phyloP scores from a whole-genome alignment of 2,888 invertebrate genomes.

The Limnephilus marmoratus region DNA sequence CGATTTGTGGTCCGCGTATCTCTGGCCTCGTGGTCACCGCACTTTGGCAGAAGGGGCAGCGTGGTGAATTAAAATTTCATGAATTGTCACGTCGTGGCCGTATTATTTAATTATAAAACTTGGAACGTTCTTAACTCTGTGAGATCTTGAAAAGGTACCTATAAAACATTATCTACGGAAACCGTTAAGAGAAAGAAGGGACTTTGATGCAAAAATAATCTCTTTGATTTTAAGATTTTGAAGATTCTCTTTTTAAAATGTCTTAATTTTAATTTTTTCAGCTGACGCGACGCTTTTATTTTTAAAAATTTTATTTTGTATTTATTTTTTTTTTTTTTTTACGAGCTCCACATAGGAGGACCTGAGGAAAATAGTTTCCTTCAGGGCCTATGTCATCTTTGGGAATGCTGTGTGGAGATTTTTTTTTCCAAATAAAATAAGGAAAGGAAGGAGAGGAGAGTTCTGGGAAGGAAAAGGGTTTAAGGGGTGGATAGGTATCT shows the following conservation, averaged over 20 bases:
- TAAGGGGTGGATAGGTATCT: no score
- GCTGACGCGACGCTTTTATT: no score
- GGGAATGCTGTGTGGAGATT: no score
- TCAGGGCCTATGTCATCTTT: no score
- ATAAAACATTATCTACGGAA: not conserved
- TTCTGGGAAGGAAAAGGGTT: no score
- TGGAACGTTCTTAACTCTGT: conserved; percentile 20
- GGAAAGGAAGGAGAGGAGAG: no score
- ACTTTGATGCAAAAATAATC: not conserved
- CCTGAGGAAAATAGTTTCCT: no score
- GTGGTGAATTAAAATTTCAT: conserved; percentile 63
- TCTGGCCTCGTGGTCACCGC: conserved; percentile 29
- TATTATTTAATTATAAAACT: conserved; percentile 47
- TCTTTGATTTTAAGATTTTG: not conserved
- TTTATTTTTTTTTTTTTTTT: not conserved
- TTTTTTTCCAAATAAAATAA: no score
- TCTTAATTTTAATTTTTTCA: not conserved
- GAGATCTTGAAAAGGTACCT: not conserved
- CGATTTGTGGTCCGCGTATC: not conserved
- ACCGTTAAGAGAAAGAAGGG: not conserved
- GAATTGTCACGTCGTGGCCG: conserved; percentile 58
- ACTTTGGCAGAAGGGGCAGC: conserved; percentile 30
- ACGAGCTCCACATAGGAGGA: no score
- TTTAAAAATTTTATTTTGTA: no score
- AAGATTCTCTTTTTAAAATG: not conserved